phyloP scores from a whole-genome alignment of 1,140 invertebrate genomes.

The Solenopsis invicta region DNA sequence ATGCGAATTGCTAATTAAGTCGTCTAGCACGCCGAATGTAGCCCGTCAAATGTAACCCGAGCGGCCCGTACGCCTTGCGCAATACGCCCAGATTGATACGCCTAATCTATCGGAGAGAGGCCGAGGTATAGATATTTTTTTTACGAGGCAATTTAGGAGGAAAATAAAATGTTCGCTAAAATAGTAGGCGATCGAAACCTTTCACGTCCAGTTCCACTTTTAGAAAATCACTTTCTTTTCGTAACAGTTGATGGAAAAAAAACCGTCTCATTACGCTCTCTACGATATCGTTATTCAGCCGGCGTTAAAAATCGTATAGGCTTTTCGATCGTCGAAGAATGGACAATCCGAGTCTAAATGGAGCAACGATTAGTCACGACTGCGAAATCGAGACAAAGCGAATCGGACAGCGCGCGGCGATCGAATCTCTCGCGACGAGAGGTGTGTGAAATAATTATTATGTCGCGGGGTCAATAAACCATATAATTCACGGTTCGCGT shows the following conservation, averaged over 20 bases:
- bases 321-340: background rate
- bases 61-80: background rate
- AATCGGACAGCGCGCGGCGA: conserved; percentile 6
- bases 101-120: conserved; percentile 30
- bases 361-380: conserved; percentile 43
- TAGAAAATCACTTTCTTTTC: conserved; percentile 38
- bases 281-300: background rate
- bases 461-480: conserved; percentile 72
- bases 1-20: conserved; percentile 39
- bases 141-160: background rate
- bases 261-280: conserved; percentile 20
- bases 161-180: conserved; percentile 21
- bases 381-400: conserved; percentile 44
- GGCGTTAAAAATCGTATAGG: background rate
- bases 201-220: conserved; percentile 11
- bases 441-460: conserved; percentile 52
- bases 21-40: background rate
- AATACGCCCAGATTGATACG: background rate
- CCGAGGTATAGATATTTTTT: background rate
- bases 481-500: conserved; percentile 69
- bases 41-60: conserved; percentile 1
- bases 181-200: background rate
- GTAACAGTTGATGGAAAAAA: background rate
- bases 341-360: background rate
- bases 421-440: background rate